Evolutionary conservation across 2,113 vertebrate species (phyloP).

Genomic region (Channa argus): DNA sequence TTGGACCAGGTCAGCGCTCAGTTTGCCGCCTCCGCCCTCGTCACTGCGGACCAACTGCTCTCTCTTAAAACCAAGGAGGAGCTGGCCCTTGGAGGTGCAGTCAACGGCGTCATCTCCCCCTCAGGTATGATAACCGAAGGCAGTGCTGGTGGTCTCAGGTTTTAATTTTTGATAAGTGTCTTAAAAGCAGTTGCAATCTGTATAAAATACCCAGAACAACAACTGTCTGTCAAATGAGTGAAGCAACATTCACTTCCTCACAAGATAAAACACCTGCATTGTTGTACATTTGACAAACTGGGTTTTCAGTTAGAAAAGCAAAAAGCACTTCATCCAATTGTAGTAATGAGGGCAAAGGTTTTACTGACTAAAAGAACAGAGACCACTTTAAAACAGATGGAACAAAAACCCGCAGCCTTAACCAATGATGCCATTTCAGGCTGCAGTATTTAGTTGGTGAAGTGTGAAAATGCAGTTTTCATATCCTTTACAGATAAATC

Average conservation of each 20-base stretch:
- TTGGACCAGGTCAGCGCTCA: conserved; percentile 97
- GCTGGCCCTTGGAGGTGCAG: conserved; percentile 91
- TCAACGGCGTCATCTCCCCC: conserved; percentile 97
- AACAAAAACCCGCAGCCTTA: background rate
- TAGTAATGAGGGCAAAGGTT: conserved; percentile 14
- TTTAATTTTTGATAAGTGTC: no score
- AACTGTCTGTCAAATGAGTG: no score
- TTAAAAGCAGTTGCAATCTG: no score
- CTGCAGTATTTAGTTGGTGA: no score
- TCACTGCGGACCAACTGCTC: conserved; percentile 94
- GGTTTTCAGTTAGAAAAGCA: background rate
- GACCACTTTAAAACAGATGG: background rate
- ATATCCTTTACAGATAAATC: no score
- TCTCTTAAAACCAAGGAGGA: conserved; percentile 98
- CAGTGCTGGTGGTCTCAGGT: no score
- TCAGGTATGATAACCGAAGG: conserved; percentile 85
- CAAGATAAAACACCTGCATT: no score
- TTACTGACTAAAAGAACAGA: conserved; percentile 32
- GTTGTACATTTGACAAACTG: no score
- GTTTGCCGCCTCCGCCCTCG: conserved; percentile 96
- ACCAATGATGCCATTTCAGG: background rate
- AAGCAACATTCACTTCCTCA: no score
- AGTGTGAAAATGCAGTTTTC: no score
- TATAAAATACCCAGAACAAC: no score
- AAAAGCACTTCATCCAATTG: conserved; percentile 2